These are phyloP conservation scores for Notechis scutatus DNA, from an alignment of 2,113 vertebrate genomes.

Conservation along the genomic window DNA sequence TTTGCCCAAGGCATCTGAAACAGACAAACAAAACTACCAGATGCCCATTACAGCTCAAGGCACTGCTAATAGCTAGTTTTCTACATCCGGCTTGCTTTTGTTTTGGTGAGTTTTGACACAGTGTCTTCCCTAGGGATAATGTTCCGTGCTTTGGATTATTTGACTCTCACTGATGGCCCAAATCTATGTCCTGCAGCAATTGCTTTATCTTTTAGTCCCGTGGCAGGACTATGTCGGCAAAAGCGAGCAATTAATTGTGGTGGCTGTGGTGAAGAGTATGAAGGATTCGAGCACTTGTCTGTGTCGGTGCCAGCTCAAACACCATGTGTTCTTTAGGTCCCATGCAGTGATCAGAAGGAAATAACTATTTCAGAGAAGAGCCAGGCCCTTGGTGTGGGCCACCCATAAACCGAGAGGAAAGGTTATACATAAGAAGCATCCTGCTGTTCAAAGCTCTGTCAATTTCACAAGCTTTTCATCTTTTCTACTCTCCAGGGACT, in stretches of 20 bases:
- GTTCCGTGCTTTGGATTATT: not conserved
- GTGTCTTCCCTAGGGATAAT: not conserved
- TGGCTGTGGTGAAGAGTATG: conserved; percentile 15
- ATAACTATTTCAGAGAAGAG: not conserved
- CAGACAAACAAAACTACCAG: not conserved
- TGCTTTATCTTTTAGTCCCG: not conserved
- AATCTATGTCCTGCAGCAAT: not conserved
- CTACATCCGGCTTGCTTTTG: not conserved
- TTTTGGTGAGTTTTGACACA: not conserved
- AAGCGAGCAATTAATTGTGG: conserved; percentile 10
- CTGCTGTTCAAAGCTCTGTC: not conserved
- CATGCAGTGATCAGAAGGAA: not conserved
- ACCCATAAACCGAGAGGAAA: not conserved
- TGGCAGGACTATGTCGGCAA: not conserved
- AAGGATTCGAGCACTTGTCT: not conserved
- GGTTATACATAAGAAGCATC: not conserved
- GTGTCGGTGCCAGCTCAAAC: not conserved
- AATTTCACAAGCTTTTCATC: not conserved
- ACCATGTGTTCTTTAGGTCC: not conserved
- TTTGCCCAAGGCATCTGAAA: not conserved
- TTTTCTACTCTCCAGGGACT: not conserved
- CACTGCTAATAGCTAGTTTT: not conserved
- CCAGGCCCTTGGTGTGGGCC: not conserved
- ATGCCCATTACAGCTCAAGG: not conserved
- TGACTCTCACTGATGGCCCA: not conserved